phyloP scores from a whole-genome alignment of 2,113 vertebrate species.

The Sterrhoptilus dennistouni region DNA sequence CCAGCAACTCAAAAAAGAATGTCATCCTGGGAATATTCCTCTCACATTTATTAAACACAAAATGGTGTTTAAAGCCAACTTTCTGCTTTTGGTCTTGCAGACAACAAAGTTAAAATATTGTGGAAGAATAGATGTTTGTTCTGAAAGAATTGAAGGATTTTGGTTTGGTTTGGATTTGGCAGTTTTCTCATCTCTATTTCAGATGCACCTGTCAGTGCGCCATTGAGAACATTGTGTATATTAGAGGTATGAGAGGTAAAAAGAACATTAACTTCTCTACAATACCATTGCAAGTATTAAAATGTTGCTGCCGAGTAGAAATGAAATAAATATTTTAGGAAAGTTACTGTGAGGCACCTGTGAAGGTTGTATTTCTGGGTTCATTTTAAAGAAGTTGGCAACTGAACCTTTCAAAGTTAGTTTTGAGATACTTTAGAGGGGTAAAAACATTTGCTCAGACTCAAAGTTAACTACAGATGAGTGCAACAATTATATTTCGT shows the following conservation, averaged over 20 bases:
- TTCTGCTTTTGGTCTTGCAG: not conserved
- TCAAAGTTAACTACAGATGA: not conserved
- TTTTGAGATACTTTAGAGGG: slow-evolving; percentile 22
- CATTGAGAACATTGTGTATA: not conserved
- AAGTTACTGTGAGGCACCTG: not conserved
- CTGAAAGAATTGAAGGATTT: not conserved
- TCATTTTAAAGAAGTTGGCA: not conserved
- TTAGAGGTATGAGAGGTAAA: not conserved
- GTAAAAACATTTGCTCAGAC: not conserved
- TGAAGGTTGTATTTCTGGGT: not conserved
- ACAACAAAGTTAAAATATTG: not conserved
- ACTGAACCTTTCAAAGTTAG: not conserved
- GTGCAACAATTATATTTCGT: not conserved
- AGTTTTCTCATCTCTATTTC: not conserved
- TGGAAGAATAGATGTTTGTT: not conserved
- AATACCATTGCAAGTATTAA: not conserved
- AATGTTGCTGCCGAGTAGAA: slow-evolving; percentile 27
- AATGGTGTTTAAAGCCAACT: not conserved
- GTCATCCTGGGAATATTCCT: not conserved
- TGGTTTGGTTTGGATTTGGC: not conserved
- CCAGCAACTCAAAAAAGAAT: not conserved
- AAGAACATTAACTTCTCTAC: not conserved
- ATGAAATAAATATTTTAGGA: slow-evolving; percentile 11
- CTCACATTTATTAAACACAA: not conserved
- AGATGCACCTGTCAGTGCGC: not conserved